Evolutionary conservation across 1,140 invertebrate species (phyloP).

Genomic region (Cyclina sinensis): DNA sequence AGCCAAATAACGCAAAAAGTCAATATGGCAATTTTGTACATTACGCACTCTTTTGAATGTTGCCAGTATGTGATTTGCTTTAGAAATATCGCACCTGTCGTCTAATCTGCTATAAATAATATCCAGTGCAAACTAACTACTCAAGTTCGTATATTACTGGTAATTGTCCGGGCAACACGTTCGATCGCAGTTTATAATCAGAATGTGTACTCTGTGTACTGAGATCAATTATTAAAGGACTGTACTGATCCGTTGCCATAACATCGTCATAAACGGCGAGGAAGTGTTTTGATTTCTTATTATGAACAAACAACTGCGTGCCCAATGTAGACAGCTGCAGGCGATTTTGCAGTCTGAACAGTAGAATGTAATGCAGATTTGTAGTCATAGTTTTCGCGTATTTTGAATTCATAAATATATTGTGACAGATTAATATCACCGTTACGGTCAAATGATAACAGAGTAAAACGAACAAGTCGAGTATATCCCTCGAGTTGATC

Average conservation of each 20-base stretch:
- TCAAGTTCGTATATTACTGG: too few relatives aligned
- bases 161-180: too few relatives aligned
- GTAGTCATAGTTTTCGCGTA: conserved; percentile 1
- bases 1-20: background rate
- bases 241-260: conserved; percentile 3
- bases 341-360: background rate
- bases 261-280: background rate
- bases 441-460: background rate
- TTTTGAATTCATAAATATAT: conserved; percentile 10
- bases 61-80: background rate
- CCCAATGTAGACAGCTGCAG: background rate
- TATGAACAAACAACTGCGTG: background rate
- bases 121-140: too few relatives aligned
- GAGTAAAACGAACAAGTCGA: background rate
- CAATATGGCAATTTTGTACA: background rate
- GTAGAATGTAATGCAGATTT: background rate
- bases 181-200: too few relatives aligned
- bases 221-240: background rate
- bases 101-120: background rate
- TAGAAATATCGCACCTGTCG: background rate
- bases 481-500: background rate
- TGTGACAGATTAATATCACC: background rate
- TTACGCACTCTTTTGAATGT: background rate
- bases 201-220: background rate
- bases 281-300: background rate